Conservation (phyloP, 2,113 vertebrate species). For the Ginglymostoma cirratum region DNA sequence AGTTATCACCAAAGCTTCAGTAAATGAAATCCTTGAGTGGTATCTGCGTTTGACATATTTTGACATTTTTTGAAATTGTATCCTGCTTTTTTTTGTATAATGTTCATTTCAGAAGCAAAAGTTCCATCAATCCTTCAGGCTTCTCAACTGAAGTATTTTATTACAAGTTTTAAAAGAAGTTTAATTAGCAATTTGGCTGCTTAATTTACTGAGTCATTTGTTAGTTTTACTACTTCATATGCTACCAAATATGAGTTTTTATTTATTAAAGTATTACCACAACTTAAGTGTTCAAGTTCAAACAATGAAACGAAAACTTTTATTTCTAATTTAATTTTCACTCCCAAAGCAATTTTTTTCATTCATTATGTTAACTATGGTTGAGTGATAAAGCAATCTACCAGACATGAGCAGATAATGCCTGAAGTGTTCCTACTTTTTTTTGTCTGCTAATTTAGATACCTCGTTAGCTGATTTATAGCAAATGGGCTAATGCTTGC, state of each 20-base stretch:
- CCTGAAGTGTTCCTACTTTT: background rate
- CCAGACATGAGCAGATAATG: background rate
- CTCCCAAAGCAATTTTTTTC: background rate
- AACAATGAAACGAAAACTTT: constrained; percentile 7
- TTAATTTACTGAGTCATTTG: constrained; percentile 8
- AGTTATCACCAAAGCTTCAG: constrained; percentile 82
- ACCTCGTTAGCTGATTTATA: background rate
- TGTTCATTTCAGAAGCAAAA: constrained; percentile 29
- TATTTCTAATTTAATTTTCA: constrained; percentile 11
- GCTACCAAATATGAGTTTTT: background rate
- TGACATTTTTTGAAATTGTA: constrained; percentile 81
- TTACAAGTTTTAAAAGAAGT: constrained; percentile 4
- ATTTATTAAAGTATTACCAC: background rate
- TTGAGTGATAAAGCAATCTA: background rate
- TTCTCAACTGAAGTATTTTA: constrained; percentile 8
- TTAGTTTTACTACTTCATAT: background rate
- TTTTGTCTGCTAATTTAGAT: background rate
- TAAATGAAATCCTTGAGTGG: constrained; percentile 86
- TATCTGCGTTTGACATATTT: constrained; percentile 81
- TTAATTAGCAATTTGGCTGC: constrained; percentile 21
- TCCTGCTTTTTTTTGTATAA: constrained; percentile 54
- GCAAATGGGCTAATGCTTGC: background rate
- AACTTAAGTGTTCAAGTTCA: background rate
- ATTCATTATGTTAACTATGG: background rate
- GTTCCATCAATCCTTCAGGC: constrained; percentile 30